Evolutionary conservation across 2,888 invertebrate species (phyloP).

Genomic region (Nymphalis polychloros): DNA sequence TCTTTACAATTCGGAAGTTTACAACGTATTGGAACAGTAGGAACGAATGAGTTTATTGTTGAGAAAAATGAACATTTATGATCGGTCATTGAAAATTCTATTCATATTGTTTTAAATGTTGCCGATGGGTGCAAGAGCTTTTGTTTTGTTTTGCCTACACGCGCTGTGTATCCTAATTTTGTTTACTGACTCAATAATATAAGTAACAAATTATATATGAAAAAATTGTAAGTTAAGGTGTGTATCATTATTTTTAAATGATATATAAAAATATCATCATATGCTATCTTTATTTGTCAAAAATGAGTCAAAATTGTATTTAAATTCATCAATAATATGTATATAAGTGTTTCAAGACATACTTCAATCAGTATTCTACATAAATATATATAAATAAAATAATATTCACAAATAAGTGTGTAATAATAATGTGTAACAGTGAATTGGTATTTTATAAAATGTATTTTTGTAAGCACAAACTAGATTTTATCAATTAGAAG

Average conservation of each 20-base stretch:
- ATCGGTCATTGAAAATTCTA: slow-evolving; percentile 32
- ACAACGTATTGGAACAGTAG: slow-evolving; percentile 73
- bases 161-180: slow-evolving; percentile 15
- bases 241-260: not conserved
- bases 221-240: not conserved
- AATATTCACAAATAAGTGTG: too few relatives aligned
- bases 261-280: not conserved
- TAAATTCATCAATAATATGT: too few relatives aligned
- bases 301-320: too few relatives aligned
- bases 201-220: not conserved
- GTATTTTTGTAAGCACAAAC: too few relatives aligned
- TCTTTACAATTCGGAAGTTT: slow-evolving; percentile 73
- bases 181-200: not conserved
- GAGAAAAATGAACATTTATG: slow-evolving; percentile 70
- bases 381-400: too few relatives aligned
- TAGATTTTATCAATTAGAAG: too few relatives aligned
- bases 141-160: slow-evolving; percentile 27
- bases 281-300: not conserved
- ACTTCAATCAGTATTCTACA: too few relatives aligned
- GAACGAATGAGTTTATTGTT: slow-evolving; percentile 73
- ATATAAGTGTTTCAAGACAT: too few relatives aligned
- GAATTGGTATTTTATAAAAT: too few relatives aligned
- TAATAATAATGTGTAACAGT: too few relatives aligned
- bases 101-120: slow-evolving; percentile 54
- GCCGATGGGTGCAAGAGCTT: slow-evolving; percentile 50